Percentiles rank a stretch among this genome's conserved stretches.
Evolutionary conservation across 2,888 invertebrate genomes (phyloP).

Genomic region (Andricus quercusramuli): DNA sequence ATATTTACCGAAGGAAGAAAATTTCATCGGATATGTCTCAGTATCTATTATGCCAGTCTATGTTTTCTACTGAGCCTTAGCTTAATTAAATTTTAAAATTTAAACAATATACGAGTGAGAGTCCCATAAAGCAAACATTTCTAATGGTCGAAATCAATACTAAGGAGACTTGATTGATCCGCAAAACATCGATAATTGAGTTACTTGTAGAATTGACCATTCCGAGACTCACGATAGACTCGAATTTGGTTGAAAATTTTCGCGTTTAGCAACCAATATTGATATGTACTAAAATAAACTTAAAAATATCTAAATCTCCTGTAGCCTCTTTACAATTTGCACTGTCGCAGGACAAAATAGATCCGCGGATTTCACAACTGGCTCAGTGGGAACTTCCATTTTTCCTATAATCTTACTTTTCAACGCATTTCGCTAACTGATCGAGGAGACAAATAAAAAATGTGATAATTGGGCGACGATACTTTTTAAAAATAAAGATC

Average conservation of each 20-base stretch:
- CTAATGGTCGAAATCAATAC: neutral
- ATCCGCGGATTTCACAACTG: neutral
- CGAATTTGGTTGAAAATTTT: conserved; percentile 7
- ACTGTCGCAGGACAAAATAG: neutral
- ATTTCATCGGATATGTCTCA: conserved; percentile 30
- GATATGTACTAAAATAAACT: conserved; percentile 14
- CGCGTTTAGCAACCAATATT: conserved; percentile 18
- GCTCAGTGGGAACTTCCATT: neutral
- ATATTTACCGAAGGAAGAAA: conserved; percentile 5
- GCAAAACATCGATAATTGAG: conserved; percentile 25
- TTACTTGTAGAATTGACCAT: conserved; percentile 31
- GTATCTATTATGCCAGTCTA: conserved; percentile 31
- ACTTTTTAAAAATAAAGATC: neutral
- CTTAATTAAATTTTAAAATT: conserved; percentile 4
- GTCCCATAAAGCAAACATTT: neutral
- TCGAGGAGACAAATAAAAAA: neutral
- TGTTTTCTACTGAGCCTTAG: conserved; percentile 16
- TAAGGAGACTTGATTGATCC: neutral
- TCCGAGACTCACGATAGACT: neutral
- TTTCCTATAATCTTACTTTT: neutral
- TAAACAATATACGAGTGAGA: conserved; percentile 7
- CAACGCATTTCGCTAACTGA: neutral
- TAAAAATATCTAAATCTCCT: conserved; percentile 13
- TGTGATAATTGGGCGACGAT: neutral
- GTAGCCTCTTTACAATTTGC: conserved; percentile 34